These are phyloP conservation scores for Tetropium fuscum DNA, from an alignment of 2,888 invertebrate species.

Conservation along the genomic window DNA sequence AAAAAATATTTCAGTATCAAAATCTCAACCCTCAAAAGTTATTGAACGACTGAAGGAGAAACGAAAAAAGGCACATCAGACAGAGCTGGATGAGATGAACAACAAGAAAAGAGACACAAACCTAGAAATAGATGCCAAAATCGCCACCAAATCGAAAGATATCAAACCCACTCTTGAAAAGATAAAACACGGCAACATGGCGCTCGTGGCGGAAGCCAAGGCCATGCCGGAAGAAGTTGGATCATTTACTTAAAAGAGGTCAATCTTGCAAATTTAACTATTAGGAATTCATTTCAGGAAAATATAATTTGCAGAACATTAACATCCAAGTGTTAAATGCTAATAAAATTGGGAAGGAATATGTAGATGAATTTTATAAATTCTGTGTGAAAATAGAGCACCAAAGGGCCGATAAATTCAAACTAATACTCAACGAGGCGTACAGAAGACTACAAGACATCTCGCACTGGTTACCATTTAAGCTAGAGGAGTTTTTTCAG, in stretches of 20 bases:
- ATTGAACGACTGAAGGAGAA: constrained; percentile 41
- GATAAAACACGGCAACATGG: constrained; percentile 37
- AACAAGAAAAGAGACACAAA: constrained; percentile 43
- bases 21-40: constrained; percentile 35
- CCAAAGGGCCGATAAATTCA: constrained; percentile 50
- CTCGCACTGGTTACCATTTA: constrained; percentile 52
- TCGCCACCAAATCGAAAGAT: constrained; percentile 41
- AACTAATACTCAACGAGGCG: constrained; percentile 48
- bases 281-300: constrained; percentile 30
- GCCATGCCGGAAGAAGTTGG: constrained; percentile 27
- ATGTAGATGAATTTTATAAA: constrained; percentile 45
- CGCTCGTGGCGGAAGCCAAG: constrained; percentile 22
- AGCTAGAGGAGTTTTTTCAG: constrained; percentile 57
- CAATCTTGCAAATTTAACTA: too few relatives aligned
- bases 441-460: constrained; percentile 52
- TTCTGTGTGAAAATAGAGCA: constrained; percentile 48
- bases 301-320: constrained; percentile 32
- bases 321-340: constrained; percentile 25
- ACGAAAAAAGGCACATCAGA: constrained; percentile 43
- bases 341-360: constrained; percentile 29
- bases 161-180: constrained; percentile 34
- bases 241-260: constrained; percentile 10
- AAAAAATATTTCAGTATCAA: constrained; percentile 23
- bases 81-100: constrained; percentile 40
- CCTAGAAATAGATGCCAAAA: constrained; percentile 45